Percentiles rank a stretch among this genome's conserved stretches.
phyloP scores from a whole-genome alignment of 2,797 vertebrate genomes.

The Enteromius afrohamiltoni region DNA sequence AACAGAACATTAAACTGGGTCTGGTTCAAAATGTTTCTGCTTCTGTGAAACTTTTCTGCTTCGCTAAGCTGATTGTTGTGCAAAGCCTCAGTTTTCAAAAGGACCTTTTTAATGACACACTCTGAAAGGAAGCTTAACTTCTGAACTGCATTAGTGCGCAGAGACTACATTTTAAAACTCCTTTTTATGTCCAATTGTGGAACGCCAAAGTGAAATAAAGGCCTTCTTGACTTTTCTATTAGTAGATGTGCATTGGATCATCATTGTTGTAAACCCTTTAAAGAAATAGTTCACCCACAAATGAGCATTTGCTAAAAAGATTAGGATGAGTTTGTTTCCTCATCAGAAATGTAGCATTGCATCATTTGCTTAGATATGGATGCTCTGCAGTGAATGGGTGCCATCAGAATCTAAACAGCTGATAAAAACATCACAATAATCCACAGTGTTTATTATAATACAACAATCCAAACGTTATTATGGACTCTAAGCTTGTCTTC shows the following conservation, averaged over 20 bases:
- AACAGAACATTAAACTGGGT: background rate
- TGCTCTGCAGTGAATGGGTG: background rate
- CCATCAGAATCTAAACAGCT: background rate
- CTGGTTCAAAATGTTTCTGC: constrained; percentile 4
- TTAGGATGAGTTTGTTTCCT: background rate
- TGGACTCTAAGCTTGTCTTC: background rate
- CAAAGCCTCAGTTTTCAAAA: constrained; percentile 7
- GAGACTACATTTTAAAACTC: background rate
- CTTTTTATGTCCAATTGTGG: background rate
- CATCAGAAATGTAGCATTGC: background rate
- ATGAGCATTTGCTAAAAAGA: background rate
- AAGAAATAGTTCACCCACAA: background rate
- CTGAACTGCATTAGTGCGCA: background rate
- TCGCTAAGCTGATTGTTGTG: background rate
- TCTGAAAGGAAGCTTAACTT: constrained; percentile 15
- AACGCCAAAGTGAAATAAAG: background rate
- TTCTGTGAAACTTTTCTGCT: constrained; percentile 1
- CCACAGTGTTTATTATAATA: background rate
- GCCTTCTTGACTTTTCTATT: background rate
- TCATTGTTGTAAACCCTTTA: background rate
- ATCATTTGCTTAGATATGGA: background rate
- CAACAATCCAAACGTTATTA: background rate
- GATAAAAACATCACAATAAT: background rate
- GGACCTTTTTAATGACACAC: constrained; percentile 6
- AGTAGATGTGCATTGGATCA: background rate